Base-by-base conservation (phyloP, 2,888 invertebrate species). In the Ophion ellenae region DNA sequence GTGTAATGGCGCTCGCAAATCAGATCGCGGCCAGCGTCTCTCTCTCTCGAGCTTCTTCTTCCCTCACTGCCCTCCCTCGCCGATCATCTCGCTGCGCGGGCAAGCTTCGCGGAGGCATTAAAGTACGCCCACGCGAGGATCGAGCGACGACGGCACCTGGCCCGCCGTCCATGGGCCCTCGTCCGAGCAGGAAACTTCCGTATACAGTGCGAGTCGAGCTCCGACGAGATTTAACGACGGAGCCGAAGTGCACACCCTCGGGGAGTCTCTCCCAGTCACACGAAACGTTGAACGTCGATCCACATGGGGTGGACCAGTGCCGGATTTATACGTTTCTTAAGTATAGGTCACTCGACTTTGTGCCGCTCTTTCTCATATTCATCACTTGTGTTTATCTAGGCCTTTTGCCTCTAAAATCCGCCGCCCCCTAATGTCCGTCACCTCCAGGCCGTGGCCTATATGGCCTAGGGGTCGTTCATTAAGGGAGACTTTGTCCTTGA, bases 111-210 rank as follows among this genome's bases (percentile, higher is more conserved):
- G 64, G 74, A 81, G 86, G 90, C 14, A 53, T 89, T 91, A 91
- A 91, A 91, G 81, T 88, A 90, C 90, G 86, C 90, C 90, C 90
- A 90, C 91, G 88, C 87, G 85, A 88, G 86, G 87, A 87, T 89
- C 87, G 89, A 78, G 57, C 81, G 71, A 59, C 83, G 87, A 89
- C 87, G 86, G 88, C 89, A 89, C 88, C 88, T 89, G 89, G 87
- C 61, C 63, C 70, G 24, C 9, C 10, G 2, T 28, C 70, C 47
- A 17, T 53, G n/a, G 28, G 14, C 2, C 53, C 70, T 57, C 11
- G n/a, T n/a, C 32, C 57, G 10, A 71, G 24, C n/a, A 53, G 14
- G 17, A 53, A 53, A 53, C 53, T 53, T 53, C 17, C 53, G 53
- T 53, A 40, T 7, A 40, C 40, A 77, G 73, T 81, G 67, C 24